phyloP scores from a whole-genome alignment of 2,888 invertebrate species.

The Andrena praecox region DNA sequence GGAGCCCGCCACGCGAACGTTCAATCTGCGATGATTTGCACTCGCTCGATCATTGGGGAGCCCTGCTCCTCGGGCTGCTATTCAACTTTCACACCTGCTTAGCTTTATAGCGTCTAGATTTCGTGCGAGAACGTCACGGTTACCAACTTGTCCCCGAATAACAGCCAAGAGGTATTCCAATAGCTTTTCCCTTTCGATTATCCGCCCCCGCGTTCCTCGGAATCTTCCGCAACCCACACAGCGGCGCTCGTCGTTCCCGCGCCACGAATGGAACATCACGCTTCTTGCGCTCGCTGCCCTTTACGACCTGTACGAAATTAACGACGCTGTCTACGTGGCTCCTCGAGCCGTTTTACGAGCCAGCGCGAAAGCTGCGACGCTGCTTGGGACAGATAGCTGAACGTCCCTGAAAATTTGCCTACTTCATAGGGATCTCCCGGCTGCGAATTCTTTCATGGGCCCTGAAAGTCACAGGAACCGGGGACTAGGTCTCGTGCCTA shows the following conservation, averaged over 20 bases:
- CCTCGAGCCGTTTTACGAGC: constrained; percentile 42
- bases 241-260: constrained; percentile 33
- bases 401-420: constrained; percentile 38
- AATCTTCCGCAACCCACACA: constrained; percentile 2
- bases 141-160: neutral
- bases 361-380: neutral
- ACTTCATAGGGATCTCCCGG: neutral
- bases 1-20: neutral
- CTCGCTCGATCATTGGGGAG: neutral
- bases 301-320: constrained; percentile 63
- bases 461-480: no score
- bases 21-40: neutral
- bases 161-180: neutral
- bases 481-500: neutral
- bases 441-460: neutral
- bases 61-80: no score
- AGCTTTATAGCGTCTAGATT: no score
- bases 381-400: constrained; percentile 2
- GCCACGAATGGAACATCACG: constrained; percentile 41
- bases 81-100: no score
- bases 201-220: neutral
- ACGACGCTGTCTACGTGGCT: constrained; percentile 52
- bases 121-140: neutral
- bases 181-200: neutral
- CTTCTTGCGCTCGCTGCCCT: constrained; percentile 12